phyloP scores from a whole-genome alignment of 2,888 invertebrate species.

The Eupeodes latifasciatus region DNA sequence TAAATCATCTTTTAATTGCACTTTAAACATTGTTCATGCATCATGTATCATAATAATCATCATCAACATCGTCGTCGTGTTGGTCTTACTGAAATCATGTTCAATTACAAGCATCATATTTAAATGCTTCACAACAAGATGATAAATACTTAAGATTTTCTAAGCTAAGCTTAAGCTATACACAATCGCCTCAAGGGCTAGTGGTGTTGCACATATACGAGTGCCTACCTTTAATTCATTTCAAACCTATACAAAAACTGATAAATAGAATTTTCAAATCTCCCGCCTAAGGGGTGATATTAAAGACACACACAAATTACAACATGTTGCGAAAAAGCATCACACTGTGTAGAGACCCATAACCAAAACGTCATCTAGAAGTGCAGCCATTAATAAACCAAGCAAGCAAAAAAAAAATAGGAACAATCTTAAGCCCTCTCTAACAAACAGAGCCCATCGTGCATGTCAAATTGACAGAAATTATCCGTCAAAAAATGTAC shows the following conservation, averaged over 20 bases:
- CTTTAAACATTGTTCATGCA: conserved; percentile 59
- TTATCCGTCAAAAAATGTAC: conserved; percentile 60
- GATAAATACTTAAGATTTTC: conserved; percentile 61
- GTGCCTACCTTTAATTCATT: conserved; percentile 14
- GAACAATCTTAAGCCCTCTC: conserved; percentile 36
- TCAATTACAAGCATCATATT: conserved; percentile 57
- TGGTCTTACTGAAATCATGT: conserved; percentile 35
- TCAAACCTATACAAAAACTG: conserved; percentile 42
- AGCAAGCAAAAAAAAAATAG: conserved; percentile 32
- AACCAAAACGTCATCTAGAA: conserved; percentile 49
- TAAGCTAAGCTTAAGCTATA: conserved; percentile 5
- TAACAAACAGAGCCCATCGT: conserved; percentile 58
- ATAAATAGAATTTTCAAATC: conserved; percentile 46
- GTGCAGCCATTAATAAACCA: conserved; percentile 65
- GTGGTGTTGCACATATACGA: conserved; percentile 9
- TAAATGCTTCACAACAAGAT: conserved; percentile 59
- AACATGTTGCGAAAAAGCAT: conserved; percentile 68
- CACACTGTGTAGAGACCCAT: conserved; percentile 21
- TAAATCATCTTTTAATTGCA: conserved; percentile 74
- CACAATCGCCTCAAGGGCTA: conserved; percentile 54
- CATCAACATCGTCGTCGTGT: conserved; percentile 49
- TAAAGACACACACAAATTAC: not conserved
- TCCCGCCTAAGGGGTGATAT: conserved; percentile 30
- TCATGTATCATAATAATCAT: conserved; percentile 53
- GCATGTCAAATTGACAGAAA: conserved; percentile 74